These are phyloP conservation scores for Lepidurus apus DNA, from an alignment of 1,140 invertebrate genomes.

Conservation along the genomic window DNA sequence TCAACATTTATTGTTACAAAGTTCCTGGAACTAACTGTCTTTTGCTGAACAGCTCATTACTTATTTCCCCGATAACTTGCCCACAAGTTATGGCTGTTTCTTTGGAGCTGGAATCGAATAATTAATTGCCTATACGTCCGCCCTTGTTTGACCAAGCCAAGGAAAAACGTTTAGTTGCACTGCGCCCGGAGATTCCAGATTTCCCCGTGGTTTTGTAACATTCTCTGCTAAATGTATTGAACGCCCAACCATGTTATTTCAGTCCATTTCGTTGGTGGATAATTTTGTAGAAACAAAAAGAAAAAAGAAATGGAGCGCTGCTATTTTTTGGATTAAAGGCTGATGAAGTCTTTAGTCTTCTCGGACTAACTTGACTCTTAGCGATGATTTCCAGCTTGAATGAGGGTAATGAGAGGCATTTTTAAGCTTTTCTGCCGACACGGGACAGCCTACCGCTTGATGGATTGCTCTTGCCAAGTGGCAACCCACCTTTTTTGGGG, in stretches of 20 bases:
- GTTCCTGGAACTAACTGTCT: no score
- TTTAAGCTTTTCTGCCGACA: constrained; percentile 4
- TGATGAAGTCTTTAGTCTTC: not conserved
- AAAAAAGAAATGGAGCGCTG: no score
- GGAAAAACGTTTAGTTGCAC: not conserved
- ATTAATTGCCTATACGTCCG: not conserved
- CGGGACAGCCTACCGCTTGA: not conserved
- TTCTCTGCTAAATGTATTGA: not conserved
- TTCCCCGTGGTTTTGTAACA: not conserved
- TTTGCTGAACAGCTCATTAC: not conserved
- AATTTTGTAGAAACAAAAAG: no score
- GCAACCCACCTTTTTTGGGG: not conserved
- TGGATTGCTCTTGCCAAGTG: not conserved
- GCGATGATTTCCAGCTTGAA: not conserved
- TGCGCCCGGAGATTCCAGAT: not conserved
- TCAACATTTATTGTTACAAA: not conserved
- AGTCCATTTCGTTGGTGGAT: not conserved
- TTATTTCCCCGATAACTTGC: not conserved
- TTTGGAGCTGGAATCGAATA: not conserved
- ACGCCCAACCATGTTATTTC: not conserved
- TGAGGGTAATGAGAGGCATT: not conserved
- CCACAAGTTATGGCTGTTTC: not conserved
- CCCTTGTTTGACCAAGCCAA: not conserved
- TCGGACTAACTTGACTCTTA: not conserved
- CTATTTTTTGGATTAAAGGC: not conserved